phyloP scores from a whole-genome alignment of 2,888 invertebrate genomes.

The Cepaea hortensis region DNA sequence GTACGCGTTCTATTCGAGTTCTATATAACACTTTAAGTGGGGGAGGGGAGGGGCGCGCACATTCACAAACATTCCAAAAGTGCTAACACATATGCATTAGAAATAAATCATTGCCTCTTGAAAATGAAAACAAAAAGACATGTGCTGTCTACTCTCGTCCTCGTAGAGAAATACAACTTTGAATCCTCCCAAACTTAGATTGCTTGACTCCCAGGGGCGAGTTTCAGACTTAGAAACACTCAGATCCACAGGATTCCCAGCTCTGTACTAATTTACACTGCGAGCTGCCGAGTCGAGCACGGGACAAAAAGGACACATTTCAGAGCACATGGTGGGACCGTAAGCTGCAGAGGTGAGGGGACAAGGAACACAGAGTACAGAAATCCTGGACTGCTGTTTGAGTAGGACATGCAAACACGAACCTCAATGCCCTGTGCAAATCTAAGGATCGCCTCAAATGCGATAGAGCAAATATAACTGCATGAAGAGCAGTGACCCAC shows the following conservation, averaged over 20 bases:
- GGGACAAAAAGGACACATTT: not conserved
- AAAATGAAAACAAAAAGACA: not conserved
- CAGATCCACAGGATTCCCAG: not conserved
- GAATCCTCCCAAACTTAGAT: not conserved
- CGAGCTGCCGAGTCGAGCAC: not conserved
- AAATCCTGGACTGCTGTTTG: conserved; percentile 30
- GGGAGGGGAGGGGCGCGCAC: too few species aligned
- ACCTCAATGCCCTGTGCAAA: conserved; percentile 29
- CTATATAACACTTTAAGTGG: too few species aligned
- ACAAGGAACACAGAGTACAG: conserved; percentile 12
- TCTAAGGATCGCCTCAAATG: conserved; percentile 1
- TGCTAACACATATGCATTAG: too few species aligned
- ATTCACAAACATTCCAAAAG: too few species aligned
- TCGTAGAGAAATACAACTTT: not conserved
- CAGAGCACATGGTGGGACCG: not conserved
- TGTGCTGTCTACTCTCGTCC: too few species aligned
- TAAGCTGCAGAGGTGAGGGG: not conserved
- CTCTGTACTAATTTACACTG: not conserved
- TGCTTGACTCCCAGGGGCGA: not conserved
- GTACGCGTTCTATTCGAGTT: too few species aligned
- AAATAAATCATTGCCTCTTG: too few species aligned
- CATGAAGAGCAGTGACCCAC: not conserved
- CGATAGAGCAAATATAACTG: not conserved
- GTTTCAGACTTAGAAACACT: not conserved
- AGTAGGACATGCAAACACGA: conserved; percentile 25